A percentile compares a stretch with the other conserved stretches of the same genome.
phyloP scores from a whole-genome alignment of 2,113 vertebrate genomes.

The Paratilapia polleni region DNA sequence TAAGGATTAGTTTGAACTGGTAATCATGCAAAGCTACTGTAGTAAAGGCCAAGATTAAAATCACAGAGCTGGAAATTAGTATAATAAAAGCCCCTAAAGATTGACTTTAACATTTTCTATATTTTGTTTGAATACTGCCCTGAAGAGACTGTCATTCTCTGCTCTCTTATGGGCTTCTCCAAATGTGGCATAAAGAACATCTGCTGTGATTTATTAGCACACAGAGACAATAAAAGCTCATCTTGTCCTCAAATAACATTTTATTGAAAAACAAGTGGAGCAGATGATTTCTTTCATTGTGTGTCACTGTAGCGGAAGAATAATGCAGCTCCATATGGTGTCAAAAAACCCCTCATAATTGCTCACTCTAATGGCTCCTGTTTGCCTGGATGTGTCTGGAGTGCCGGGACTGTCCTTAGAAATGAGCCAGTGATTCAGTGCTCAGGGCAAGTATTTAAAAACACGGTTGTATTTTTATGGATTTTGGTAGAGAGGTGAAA shows the following conservation, averaged over 20 bases:
- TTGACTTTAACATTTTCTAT: neutral
- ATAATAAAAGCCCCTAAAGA: neutral
- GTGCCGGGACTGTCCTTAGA: neutral
- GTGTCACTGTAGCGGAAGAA: constrained; percentile 12
- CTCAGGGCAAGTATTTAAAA: neutral
- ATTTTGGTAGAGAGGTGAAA: neutral
- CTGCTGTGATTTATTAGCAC: constrained; percentile 23
- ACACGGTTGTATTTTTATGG: neutral
- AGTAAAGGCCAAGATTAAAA: neutral
- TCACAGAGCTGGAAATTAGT: neutral
- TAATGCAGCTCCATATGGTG: constrained; percentile 34
- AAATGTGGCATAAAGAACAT: constrained; percentile 5
- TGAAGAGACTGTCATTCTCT: neutral
- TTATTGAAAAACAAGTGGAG: constrained; percentile 33
- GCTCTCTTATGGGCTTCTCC: neutral
- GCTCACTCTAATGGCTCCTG: constrained; percentile 17
- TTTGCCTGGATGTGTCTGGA: constrained; percentile 8
- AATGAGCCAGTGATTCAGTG: neutral
- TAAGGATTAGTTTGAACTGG: neutral
- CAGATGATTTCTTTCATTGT: constrained; percentile 47
- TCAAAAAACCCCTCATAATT: constrained; percentile 33
- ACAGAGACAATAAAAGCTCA: constrained; percentile 2
- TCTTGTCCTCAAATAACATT: constrained; percentile 35
- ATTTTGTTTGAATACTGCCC: neutral
- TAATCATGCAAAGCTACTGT: too few species aligned